Evolutionary conservation across 1,140 invertebrate genomes (phyloP), one percentile per base, ranked within the genome.

Genomic region (Aphaenogaster ashmeadi): DNA sequence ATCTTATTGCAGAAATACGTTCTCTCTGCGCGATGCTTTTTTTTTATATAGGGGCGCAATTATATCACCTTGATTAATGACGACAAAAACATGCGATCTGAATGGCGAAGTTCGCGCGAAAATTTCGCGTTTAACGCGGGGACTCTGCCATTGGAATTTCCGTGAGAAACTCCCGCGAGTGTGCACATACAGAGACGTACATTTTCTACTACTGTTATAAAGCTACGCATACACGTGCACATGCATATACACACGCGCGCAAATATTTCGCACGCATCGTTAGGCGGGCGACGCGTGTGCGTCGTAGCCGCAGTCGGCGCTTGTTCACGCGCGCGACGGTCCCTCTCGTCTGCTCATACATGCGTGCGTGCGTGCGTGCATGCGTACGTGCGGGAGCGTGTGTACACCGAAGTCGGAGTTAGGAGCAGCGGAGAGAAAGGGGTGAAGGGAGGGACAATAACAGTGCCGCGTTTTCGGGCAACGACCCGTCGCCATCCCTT

Each of bases 401-500:
- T 87, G 88, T 86, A 86, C 81, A 87, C 89, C 87, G 86, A 92
- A 88, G 89, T 91, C 86, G 91, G 91, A 92, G 92, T 87, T 86
- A 80, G 88, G 84, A 86, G 89, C 56, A 80, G 77, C 83, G 75
- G 79, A 64, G 83, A 88, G 50, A 88, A 74, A 89, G 85, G 77
- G 44, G 89, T 86, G 88, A 74, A 60, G 69, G 69, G 92, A 78
- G 90, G 92, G 93, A 94, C 94, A 94, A 94, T 94, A 94, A 94
- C 94, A 94, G 94, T 90, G 89, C 90, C 91, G 91, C 94, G 94
- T 95, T 95, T 95, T 95, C 94, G 94, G 94, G 90, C 94, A 95
- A 95, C 94, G 94, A 95, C 94, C 94, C 93, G 93, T 92, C 91
- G 90, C 92, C 93, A 94, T 93, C 93, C 94, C 94, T 94, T 93